A percentile compares a stretch with the other conserved stretches of the same genome.
phyloP scores from a whole-genome alignment of 2,113 vertebrate genomes.

The Enhydra lutris region DNA sequence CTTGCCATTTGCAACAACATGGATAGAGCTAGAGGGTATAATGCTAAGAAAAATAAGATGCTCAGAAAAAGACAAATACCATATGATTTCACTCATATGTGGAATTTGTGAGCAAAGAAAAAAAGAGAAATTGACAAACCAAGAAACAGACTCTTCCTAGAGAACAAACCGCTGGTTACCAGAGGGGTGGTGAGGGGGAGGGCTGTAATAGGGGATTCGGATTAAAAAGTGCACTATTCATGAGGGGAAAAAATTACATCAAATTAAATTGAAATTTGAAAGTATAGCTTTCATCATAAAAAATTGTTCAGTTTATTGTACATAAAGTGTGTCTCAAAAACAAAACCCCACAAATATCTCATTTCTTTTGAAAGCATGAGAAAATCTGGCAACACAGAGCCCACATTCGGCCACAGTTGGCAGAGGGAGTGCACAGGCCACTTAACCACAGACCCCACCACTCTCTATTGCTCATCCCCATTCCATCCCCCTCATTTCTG shows the following conservation, averaged over 20 bases:
- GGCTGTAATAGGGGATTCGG: neutral
- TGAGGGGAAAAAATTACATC: neutral
- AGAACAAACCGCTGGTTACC: neutral
- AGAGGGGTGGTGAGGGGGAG: neutral
- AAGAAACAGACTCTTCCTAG: neutral
- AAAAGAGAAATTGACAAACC: neutral
- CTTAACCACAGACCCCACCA: neutral
- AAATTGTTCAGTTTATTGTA: neutral
- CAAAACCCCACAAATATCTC: neutral
- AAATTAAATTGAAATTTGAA: neutral
- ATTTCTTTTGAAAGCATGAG: slow-evolving; percentile 18
- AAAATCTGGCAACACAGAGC: neutral
- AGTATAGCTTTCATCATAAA: neutral
- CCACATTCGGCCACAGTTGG: neutral
- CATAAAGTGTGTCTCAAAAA: neutral
- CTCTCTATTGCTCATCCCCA: neutral
- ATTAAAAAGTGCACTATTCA: neutral
- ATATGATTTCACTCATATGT: no score
- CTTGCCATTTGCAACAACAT: neutral
- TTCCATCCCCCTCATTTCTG: neutral
- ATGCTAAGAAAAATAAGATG: neutral
- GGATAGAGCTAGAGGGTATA: neutral
- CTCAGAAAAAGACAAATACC: no score
- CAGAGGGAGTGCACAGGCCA: neutral
- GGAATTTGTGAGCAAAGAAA: neutral